Evolutionary conservation across 2,888 invertebrate species (phyloP).

Genomic region (Odontomyia ornata): DNA sequence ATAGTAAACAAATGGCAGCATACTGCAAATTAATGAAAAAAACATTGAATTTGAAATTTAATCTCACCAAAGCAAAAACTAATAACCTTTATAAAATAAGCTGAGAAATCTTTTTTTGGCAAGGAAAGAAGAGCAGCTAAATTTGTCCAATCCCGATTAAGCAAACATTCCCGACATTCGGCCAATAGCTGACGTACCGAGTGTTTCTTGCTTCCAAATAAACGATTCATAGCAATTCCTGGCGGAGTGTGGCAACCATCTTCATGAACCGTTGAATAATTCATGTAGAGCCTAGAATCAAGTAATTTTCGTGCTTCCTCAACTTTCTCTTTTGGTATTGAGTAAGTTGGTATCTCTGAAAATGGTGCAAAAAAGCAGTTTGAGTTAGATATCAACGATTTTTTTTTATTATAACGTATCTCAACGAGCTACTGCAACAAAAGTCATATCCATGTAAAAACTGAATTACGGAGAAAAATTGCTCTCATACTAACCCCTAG

Average conservation of each 20-base stretch:
- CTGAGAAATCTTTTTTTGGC: slow-evolving; percentile 20
- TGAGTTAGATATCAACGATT: too few relatives aligned
- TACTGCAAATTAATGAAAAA: slow-evolving; percentile 38
- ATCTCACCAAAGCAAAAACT: too few relatives aligned
- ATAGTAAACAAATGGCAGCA: slow-evolving; percentile 30
- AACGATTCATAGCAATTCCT: neutral
- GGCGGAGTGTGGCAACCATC: slow-evolving; percentile 5
- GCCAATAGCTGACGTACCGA: neutral
- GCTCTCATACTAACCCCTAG: too few relatives aligned
- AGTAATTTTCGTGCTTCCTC: slow-evolving; percentile 16
- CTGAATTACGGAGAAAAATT: too few relatives aligned
- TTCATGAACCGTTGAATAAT: neutral
- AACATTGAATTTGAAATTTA: neutral
- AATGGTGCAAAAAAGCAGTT: neutral
- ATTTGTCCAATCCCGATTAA: slow-evolving; percentile 43
- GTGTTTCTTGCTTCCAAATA: neutral
- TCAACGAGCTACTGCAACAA: too few relatives aligned
- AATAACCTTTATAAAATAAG: slow-evolving; percentile 32
- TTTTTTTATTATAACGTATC: too few relatives aligned
- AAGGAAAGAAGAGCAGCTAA: slow-evolving; percentile 31
- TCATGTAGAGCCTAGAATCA: too few relatives aligned
- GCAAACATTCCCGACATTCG: slow-evolving; percentile 36
- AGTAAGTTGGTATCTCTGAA: slow-evolving; percentile 1
- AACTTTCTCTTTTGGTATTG: slow-evolving; percentile 34
- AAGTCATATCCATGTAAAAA: too few relatives aligned